Conservation (phyloP, 2,888 invertebrate genomes). For the Sabatieria punctata region DNA sequence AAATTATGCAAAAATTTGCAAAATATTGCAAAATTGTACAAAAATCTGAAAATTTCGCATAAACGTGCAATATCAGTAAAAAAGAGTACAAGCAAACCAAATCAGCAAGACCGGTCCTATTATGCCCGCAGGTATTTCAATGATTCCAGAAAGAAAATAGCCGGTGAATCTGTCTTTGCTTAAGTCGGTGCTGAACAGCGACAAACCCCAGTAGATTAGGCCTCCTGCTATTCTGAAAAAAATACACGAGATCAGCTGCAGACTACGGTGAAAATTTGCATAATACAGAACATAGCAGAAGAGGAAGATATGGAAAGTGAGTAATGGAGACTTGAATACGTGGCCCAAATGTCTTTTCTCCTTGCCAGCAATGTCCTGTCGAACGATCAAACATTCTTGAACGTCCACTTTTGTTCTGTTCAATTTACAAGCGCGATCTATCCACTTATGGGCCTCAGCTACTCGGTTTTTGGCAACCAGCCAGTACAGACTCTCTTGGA, state of each 20-base stretch:
- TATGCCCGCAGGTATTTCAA: constrained; percentile 1
- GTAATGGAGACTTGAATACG: too few relatives aligned
- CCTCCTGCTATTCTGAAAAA: neutral
- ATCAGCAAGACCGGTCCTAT: neutral
- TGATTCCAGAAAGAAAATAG: neutral
- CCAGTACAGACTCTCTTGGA: constrained; percentile 4
- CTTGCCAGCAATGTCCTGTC: too few relatives aligned
- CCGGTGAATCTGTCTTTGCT: neutral
- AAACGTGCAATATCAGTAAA: neutral
- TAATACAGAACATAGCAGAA: too few relatives aligned
- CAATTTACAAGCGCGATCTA: neutral
- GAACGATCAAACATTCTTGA: neutral
- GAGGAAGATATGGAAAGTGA: too few relatives aligned
- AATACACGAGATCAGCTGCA: too few relatives aligned
- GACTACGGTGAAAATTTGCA: too few relatives aligned
- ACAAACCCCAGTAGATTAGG: constrained; percentile 2
- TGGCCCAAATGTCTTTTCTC: too few relatives aligned
- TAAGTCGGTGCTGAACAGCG: constrained; percentile 1
- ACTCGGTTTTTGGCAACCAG: constrained; percentile 1
- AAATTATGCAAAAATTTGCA: too few relatives aligned
- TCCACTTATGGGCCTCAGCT: neutral
- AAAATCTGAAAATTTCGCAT: neutral
- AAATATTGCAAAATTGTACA: neutral
- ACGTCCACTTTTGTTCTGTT: neutral
- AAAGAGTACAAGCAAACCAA: neutral